These are phyloP conservation scores for Rhynchonycteris naso DNA, from an alignment of 2,797 vertebrate genomes.

Conservation along the genomic window DNA sequence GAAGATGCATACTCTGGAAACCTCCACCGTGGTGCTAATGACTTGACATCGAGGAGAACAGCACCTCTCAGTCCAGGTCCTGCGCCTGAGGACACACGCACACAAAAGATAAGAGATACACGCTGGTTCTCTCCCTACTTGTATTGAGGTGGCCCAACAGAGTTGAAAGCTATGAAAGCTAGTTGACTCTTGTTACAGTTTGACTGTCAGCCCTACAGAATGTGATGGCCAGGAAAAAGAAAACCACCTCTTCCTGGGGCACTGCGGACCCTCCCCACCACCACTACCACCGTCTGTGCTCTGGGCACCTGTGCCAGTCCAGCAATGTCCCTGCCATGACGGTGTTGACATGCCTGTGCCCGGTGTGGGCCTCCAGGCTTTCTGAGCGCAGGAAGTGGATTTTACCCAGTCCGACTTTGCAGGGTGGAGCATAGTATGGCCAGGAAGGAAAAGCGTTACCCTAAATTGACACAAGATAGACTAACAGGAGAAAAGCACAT, in stretches of 20 bases:
- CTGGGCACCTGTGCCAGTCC: not conserved
- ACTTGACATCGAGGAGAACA: not conserved
- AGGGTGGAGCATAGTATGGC: no score
- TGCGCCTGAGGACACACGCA: not conserved
- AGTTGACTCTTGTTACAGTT: not conserved
- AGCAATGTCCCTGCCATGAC: not conserved
- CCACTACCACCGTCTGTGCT: not conserved
- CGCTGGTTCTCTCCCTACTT: not conserved
- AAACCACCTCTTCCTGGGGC: not conserved
- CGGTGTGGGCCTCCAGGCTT: not conserved
- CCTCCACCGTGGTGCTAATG: not conserved
- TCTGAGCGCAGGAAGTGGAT: not conserved
- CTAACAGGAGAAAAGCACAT: not conserved
- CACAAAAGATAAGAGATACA: not conserved
- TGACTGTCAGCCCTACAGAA: not conserved
- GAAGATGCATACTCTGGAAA: not conserved
- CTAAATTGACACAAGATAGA: not conserved
- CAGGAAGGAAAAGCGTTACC: not conserved
- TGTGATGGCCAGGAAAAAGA: not conserved
- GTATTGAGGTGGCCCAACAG: not conserved
- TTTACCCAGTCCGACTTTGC: not conserved
- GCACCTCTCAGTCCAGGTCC: not conserved
- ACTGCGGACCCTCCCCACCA: not conserved
- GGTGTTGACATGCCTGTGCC: not conserved
- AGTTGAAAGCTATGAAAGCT: not conserved